A percentile compares a stretch with the other conserved stretches of the same genome.
Evolutionary conservation across 2,797 vertebrate species (phyloP).

Genomic region (Brachyalestes nurse): DNA sequence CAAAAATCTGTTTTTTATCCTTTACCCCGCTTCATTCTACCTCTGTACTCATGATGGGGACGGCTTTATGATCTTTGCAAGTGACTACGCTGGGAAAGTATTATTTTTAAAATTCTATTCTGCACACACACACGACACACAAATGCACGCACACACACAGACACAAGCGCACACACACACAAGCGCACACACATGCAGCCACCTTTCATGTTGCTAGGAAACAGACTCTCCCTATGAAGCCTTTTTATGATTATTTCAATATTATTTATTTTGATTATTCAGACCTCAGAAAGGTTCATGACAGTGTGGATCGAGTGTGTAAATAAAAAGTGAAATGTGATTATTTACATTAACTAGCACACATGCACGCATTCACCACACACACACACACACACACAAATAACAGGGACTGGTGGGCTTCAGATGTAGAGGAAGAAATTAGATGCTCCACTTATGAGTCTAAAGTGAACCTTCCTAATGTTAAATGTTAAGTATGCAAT

Average conservation of each 20-base stretch:
- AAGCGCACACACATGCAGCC: constrained; percentile 63
- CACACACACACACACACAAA: background rate
- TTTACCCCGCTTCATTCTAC: background rate
- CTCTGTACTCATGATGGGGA: background rate
- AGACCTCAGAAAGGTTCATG: constrained; percentile 61
- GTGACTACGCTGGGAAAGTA: constrained; percentile 36
- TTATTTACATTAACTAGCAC: constrained; percentile 43
- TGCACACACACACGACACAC: background rate
- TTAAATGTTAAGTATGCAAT: constrained; percentile 56
- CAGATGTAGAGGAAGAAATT: constrained; percentile 25
- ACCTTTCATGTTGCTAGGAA: constrained; percentile 83
- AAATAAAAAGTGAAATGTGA: constrained; percentile 57
- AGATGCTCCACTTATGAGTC: constrained; percentile 25
- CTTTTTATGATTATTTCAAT: constrained; percentile 69
- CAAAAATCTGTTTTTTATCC: too few relatives aligned
- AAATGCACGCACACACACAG: background rate
- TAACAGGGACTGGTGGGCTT: constrained; percentile 16
- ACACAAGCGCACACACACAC: constrained; percentile 26
- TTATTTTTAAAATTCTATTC: constrained; percentile 39
- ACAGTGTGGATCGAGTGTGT: constrained; percentile 45
- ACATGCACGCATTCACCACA: background rate
- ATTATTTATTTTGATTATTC: constrained; percentile 71
- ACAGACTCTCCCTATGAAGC: constrained; percentile 69
- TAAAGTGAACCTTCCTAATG: constrained; percentile 27
- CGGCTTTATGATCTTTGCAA: constrained; percentile 43